Conservation (phyloP, 2,797 vertebrate genomes). For the Pelobates cultripes region DNA sequence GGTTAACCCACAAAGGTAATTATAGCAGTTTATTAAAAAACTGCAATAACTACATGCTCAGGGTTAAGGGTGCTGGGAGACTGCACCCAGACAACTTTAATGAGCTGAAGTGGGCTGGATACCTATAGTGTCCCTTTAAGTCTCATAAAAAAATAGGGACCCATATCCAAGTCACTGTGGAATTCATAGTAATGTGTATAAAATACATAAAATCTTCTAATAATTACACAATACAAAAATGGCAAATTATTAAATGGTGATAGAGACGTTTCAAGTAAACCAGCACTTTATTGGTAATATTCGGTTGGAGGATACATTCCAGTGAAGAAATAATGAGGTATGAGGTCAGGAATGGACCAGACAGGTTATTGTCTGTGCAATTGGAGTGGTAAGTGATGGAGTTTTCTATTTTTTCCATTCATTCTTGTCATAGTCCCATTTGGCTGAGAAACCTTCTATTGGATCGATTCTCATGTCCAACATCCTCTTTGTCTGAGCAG, state of each 20-base stretch:
- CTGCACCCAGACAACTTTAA: too few species aligned
- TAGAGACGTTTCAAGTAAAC: slow-evolving; percentile 60
- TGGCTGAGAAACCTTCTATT: slow-evolving; percentile 79
- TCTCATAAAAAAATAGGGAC: too few species aligned
- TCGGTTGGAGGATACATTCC: slow-evolving; percentile 75
- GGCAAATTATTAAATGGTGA: neutral
- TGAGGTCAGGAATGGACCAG: slow-evolving; percentile 67
- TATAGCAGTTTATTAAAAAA: too few species aligned
- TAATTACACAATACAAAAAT: too few species aligned
- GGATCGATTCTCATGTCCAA: slow-evolving; percentile 91
- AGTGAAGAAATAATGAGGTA: slow-evolving; percentile 74
- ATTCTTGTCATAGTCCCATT: slow-evolving; percentile 95
- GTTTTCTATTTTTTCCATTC: slow-evolving; percentile 91
- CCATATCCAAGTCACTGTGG: too few species aligned
- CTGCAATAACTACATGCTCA: too few species aligned
- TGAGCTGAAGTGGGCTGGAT: too few species aligned
- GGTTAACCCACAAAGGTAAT: too few species aligned
- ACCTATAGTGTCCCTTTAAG: too few species aligned
- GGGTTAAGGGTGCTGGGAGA: too few species aligned
- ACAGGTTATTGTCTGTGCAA: slow-evolving; percentile 53
- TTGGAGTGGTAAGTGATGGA: slow-evolving; percentile 25
- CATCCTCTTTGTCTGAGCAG: slow-evolving; percentile 86
- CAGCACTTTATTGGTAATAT: slow-evolving; percentile 80
- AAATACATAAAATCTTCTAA: too few species aligned
- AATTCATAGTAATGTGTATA: too few species aligned